phyloP scores from a whole-genome alignment of 2,888 invertebrate genomes.

The Polyploca ridens region DNA sequence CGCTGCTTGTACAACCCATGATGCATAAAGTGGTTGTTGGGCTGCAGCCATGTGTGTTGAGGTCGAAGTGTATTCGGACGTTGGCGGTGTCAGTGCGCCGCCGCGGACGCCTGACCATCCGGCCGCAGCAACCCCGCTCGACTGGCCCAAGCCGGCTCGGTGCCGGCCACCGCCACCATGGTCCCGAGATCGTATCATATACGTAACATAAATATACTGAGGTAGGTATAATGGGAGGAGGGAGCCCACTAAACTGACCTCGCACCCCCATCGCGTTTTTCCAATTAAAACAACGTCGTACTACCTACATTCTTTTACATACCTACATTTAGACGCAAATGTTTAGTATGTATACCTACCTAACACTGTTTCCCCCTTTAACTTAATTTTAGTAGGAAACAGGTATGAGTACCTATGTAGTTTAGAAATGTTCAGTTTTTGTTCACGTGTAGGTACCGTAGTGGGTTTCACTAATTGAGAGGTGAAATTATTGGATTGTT shows the following conservation, averaged over 20 bases:
- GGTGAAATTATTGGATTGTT: too few relatives aligned
- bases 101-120: constrained; percentile 52
- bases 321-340: constrained; percentile 61
- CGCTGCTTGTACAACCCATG: constrained; percentile 81
- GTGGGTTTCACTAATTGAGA: too few relatives aligned
- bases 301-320: constrained; percentile 59
- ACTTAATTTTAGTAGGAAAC: not conserved
- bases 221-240: constrained; percentile 76
- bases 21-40: constrained; percentile 39
- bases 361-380: not conserved
- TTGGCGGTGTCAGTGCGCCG: constrained; percentile 34
- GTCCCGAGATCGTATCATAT: constrained; percentile 73
- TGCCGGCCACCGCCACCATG: constrained; percentile 21
- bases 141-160: constrained; percentile 48
- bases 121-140: constrained; percentile 60
- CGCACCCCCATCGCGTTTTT: constrained; percentile 84
- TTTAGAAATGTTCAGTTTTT: not conserved
- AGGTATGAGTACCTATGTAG: not conserved
- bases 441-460: not conserved
- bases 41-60: constrained; percentile 37
- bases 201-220: constrained; percentile 16
- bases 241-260: constrained; percentile 80
- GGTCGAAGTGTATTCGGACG: constrained; percentile 23
- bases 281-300: constrained; percentile 75
- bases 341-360: constrained; percentile 37